These are phyloP conservation scores for Hyphantria cunea DNA, from an alignment of 1,140 invertebrate species.

Conservation along the genomic window DNA sequence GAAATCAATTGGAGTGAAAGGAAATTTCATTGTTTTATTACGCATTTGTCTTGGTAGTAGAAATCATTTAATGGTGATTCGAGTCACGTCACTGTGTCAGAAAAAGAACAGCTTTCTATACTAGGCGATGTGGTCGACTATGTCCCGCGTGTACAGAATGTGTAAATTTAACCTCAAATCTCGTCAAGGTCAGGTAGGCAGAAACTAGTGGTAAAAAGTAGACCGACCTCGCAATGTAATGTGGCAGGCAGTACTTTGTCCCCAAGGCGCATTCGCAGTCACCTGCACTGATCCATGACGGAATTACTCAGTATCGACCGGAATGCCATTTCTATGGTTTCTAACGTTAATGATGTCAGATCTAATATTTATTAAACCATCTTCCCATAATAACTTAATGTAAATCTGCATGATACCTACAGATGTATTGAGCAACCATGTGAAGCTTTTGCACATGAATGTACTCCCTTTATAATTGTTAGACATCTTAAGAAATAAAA, in stretches of 20 bases:
- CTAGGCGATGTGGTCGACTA: slow-evolving; percentile 41
- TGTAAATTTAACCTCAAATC: slow-evolving; percentile 60
- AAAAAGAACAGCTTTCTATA: slow-evolving; percentile 71
- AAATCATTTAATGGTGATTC: slow-evolving; percentile 45
- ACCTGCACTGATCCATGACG: slow-evolving; percentile 12
- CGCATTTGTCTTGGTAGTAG: slow-evolving; percentile 35
- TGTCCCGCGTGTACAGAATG: slow-evolving; percentile 44
- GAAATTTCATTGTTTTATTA: slow-evolving; percentile 14
- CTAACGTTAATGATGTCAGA: background rate
- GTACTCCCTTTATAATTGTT: slow-evolving; percentile 51
- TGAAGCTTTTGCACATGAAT: slow-evolving; percentile 41
- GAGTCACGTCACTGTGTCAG: slow-evolving; percentile 65
- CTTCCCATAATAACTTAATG: slow-evolving; percentile 13
- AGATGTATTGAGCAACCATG: slow-evolving; percentile 37
- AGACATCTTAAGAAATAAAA: slow-evolving; percentile 42
- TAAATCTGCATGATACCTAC: too few species aligned
- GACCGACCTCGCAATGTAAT: slow-evolving; percentile 62
- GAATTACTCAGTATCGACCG: slow-evolving; percentile 13
- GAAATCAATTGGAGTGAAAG: slow-evolving; percentile 32
- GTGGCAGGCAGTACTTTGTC: slow-evolving; percentile 41
- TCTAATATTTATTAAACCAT: slow-evolving; percentile 6
- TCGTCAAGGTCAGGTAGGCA: slow-evolving; percentile 56
- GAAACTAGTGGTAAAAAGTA: slow-evolving; percentile 64
- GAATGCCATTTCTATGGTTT: slow-evolving; percentile 7
- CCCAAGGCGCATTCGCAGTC: background rate